These are phyloP conservation scores for Silurus aristotelis DNA, from an alignment of 2,797 vertebrate genomes.

Conservation along the genomic window DNA sequence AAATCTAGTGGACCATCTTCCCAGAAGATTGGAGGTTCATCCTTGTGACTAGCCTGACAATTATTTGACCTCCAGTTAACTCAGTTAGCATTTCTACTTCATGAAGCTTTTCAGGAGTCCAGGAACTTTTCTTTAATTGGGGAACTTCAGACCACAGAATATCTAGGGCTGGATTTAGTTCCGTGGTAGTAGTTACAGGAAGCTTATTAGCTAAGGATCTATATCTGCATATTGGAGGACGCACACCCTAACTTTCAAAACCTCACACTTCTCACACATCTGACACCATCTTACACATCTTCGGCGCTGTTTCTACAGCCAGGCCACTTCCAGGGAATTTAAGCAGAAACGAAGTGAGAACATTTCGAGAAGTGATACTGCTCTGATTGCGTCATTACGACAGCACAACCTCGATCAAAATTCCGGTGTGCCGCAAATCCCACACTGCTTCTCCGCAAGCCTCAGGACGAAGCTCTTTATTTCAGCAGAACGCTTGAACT, in stretches of 20 bases:
- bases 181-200: neutral
- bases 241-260: neutral
- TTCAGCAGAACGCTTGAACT: neutral
- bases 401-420: neutral
- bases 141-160: no score
- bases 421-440: neutral
- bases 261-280: no score
- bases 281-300: neutral
- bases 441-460: neutral
- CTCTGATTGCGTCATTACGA: neutral
- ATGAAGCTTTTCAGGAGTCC: neutral
- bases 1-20: no score
- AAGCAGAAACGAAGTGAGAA: neutral
- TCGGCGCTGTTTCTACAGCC: neutral
- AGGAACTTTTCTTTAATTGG: neutral
- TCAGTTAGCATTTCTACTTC: neutral
- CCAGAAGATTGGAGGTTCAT: neutral
- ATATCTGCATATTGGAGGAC: no score
- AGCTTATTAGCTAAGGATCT: neutral
- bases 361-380: constrained; percentile 5
- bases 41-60: neutral
- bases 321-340: neutral
- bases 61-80: neutral
- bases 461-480: neutral
- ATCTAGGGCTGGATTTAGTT: neutral